Percentiles rank a stretch among this genome's conserved stretches.
phyloP scores from a whole-genome alignment of 2,797 vertebrate genomes.

The Luscinia megarhynchos region DNA sequence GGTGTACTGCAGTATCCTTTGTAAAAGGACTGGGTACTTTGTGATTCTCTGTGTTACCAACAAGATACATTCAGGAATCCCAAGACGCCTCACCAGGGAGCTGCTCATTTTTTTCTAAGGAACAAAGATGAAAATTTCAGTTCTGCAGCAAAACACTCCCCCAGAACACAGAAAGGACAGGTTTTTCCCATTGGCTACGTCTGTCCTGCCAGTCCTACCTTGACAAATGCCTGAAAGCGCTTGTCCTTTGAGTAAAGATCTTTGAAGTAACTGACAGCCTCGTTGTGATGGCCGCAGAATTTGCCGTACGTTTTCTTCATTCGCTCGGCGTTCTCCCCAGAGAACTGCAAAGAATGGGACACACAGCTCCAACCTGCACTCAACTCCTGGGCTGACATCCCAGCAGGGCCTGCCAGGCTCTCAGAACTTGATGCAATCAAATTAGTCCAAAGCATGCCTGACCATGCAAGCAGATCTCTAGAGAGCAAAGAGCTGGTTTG shows the following conservation, averaged over 20 bases:
- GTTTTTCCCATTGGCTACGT: accelerated
- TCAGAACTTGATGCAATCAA: background rate
- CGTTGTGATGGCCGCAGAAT: constrained; percentile 96
- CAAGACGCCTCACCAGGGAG: constrained; percentile 90
- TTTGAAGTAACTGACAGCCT: constrained; percentile 94
- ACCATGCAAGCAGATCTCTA: background rate
- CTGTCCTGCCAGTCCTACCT: constrained; percentile 77
- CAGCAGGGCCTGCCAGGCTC: background rate
- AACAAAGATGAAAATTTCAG: background rate
- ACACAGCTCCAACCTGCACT: background rate
- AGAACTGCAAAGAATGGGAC: constrained; percentile 84
- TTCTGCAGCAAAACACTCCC: background rate
- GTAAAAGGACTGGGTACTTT: constrained; percentile 94
- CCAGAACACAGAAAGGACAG: background rate
- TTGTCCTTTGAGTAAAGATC: constrained; percentile 93
- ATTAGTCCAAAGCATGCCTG: background rate
- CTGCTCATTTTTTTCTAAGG: constrained; percentile 97
- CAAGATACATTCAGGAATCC: constrained; percentile 95
- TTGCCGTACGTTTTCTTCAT: constrained; percentile 93
- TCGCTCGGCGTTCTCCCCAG: constrained; percentile 86
- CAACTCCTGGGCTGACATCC: background rate
- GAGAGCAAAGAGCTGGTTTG: background rate
- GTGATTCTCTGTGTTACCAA: constrained; percentile 98
- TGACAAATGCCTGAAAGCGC: constrained; percentile 93
- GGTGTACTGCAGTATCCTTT: constrained; percentile 92